Evolutionary conservation across 2,113 vertebrate genomes (phyloP).

Genomic region (Takifugu flavidus): DNA sequence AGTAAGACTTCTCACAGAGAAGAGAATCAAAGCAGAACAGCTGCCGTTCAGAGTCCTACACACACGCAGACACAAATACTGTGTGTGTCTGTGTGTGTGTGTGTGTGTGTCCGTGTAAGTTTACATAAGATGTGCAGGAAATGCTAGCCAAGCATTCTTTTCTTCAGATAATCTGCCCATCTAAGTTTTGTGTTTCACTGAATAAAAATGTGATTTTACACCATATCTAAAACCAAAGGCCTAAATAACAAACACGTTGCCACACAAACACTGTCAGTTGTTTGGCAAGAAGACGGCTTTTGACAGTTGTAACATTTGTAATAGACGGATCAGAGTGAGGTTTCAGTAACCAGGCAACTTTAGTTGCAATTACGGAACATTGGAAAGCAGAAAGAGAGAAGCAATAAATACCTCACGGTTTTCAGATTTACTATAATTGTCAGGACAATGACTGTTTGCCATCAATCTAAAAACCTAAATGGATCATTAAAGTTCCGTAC

Average conservation of each 20-base stretch:
- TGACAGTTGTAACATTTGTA: neutral
- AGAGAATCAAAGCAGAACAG: no score
- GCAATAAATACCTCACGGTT: constrained; percentile 6
- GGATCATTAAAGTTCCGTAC: constrained; percentile 14
- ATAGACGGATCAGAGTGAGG: no score
- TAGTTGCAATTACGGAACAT: constrained; percentile 3
- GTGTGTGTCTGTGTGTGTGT: no score
- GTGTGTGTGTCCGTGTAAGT: neutral
- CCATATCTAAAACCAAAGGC: neutral
- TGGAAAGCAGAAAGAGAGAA: neutral
- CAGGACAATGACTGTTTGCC: constrained; percentile 11
- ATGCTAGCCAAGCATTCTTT: constrained; percentile 9
- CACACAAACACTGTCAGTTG: no score
- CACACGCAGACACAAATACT: no score
- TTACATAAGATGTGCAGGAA: constrained; percentile 48
- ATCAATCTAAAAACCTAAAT: constrained; percentile 11
- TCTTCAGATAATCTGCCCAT: neutral
- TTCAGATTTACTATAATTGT: constrained; percentile 11
- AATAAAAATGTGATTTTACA: constrained; percentile 1
- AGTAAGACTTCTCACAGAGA: no score
- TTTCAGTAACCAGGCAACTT: neutral
- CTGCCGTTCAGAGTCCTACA: no score
- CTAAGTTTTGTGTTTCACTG: no score
- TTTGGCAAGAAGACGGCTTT: neutral
- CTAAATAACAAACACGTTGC: neutral